Evolutionary conservation across 2,888 invertebrate genomes (phyloP), one percentile per base, ranked within the genome.

Genomic region (Plutella xylostella): DNA sequence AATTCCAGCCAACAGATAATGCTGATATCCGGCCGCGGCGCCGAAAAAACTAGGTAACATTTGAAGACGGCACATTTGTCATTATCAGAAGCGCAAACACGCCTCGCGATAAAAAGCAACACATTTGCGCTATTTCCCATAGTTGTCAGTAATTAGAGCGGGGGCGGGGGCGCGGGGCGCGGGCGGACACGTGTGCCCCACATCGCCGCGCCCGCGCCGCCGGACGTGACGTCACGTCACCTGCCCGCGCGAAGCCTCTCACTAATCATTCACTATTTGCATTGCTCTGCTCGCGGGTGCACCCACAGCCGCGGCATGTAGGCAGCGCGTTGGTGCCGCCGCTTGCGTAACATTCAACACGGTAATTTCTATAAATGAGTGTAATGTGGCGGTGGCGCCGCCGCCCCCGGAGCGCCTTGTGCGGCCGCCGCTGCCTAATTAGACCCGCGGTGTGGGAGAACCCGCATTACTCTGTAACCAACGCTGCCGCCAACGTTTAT

Each of bases 111-210:
- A 76, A 73, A 69, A 70, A 65, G 64, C 63, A 63, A 65, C 67
- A 71, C 65, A 74, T 76, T 76, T 71, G 74, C 65, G 68, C 67
- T 74, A 69, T 76, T 80, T 79, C 76, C 74, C 74, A 75, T 79
- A 78, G 72, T 73, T 71, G 73, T 73, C 69, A 70, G 76, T 72
- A 75, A 79, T 79, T 78, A 77, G 72, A 73, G 62, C 72, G 42
- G 49, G 40, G 50, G 42, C 48, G 50, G 47, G 47, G 49, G 44
- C 48, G 52, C 47, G 47, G 47, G 48, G 58, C 53, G 59, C 56
- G 53, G 61, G 73, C 57, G 60, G 76, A 73, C 80, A 82, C 80
- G 80, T 79, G 82, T 80, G 79, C 67, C 78, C 77, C 75, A 78
- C 74, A 79, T 78, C 65, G 65, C 65, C 68, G 77, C 65, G 65